Base-by-base conservation (phyloP, 2,888 invertebrate genomes). In the Trichogramma dendrolimi region DNA sequence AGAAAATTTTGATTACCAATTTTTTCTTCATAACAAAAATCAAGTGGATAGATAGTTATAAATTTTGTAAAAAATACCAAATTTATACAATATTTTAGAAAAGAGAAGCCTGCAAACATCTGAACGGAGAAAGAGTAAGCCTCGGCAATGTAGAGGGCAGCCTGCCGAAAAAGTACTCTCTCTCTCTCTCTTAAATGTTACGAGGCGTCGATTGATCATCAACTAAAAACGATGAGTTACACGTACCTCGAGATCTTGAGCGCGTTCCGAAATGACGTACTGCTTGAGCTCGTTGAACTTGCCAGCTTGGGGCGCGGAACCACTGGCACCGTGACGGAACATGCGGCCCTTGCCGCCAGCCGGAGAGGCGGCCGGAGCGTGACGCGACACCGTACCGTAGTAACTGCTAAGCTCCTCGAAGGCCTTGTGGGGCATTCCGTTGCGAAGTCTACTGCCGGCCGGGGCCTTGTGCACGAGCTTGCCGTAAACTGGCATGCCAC, bases 221-320 rank as follows among this genome's bases (percentile, higher is more conserved):
- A 5, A 47, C 4, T 11, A 47, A 11, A 11, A 47, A 14, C 6
- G 48, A 48, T 47, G 44, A 41, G 48, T 40, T 46, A 48, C 39
- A 38, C 67, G 42, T 62, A 79, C 79, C 75, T 76, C 73, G 64
- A 91, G 80, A 72, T 92, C 91, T 51, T 88, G 85, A 1, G 89
- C 87, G 53, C 91, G 84, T 73, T 92, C 92, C 42, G 87, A 88
- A 57, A 88, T 84, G 70, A 92, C 88, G 68, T 92, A 75, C 72
- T 92, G 90, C 82, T 91, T 92, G 58, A 92, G 81, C 68, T 89
- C 87, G 71, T 92, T 89, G 75, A 92, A 92, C 62, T 84, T 85
- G 71, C 76, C 78, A 39, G 75, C 70, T 55, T 76, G 77, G 1
- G 79, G 73, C 47, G 48, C 42, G 5, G 40, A 55, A 27, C 44